Evolutionary conservation across 2,113 vertebrate species (phyloP).

Genomic region (Ophiodon elongatus): DNA sequence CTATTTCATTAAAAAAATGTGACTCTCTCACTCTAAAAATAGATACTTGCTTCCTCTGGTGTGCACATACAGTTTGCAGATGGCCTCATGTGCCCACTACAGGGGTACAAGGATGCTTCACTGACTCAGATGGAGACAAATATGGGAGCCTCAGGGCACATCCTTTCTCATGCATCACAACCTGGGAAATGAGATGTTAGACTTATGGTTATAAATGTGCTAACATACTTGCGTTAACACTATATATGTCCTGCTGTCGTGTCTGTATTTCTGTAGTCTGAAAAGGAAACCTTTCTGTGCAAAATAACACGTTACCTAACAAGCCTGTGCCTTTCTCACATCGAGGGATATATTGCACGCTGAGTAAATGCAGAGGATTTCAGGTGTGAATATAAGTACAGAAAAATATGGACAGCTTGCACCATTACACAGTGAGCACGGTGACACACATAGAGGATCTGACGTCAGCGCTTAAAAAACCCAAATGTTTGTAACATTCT

Average conservation of each 20-base stretch:
- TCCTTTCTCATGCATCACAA: constrained; percentile 59
- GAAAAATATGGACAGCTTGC: constrained; percentile 4
- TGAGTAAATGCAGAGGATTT: neutral
- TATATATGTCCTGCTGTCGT: constrained; percentile 34
- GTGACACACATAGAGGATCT: neutral
- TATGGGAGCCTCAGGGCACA: constrained; percentile 53
- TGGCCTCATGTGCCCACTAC: constrained; percentile 36
- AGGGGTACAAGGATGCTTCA: constrained; percentile 64
- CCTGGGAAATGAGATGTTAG: constrained; percentile 53
- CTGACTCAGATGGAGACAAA: constrained; percentile 62
- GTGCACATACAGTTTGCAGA: constrained; percentile 45
- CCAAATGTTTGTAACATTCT: neutral
- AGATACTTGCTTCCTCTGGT: constrained; percentile 33
- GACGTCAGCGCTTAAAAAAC: neutral
- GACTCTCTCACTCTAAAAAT: constrained; percentile 52
- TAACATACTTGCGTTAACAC: constrained; percentile 47
- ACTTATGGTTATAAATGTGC: constrained; percentile 45
- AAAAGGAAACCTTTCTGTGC: constrained; percentile 25
- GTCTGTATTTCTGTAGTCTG: neutral
- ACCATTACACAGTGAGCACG: constrained; percentile 8
- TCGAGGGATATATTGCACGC: neutral
- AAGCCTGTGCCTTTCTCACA: neutral
- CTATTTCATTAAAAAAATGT: constrained; percentile 49
- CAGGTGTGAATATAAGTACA: neutral
- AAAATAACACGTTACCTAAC: constrained; percentile 10